phyloP scores from a whole-genome alignment of 2,113 vertebrate genomes.

The Otus sunia region DNA sequence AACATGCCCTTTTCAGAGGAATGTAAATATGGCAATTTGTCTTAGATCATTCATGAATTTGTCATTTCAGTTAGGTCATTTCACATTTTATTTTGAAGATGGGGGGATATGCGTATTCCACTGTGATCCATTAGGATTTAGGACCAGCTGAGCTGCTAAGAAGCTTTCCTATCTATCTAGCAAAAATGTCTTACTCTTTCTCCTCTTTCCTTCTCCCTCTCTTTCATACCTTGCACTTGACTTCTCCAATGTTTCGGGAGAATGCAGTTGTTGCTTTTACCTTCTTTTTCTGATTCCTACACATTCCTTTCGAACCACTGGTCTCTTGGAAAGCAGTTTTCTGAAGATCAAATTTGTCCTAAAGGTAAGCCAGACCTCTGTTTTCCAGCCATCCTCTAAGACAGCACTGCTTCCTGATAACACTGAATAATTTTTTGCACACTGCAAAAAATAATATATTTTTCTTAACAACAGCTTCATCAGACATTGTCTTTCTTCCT shows the following conservation, averaged over 20 bases:
- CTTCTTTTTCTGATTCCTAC: background rate
- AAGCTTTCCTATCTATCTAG: background rate
- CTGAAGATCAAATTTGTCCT: background rate
- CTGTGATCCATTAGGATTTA: background rate
- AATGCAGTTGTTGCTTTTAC: background rate
- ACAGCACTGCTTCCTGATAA: background rate
- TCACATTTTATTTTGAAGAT: background rate
- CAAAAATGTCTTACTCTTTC: background rate
- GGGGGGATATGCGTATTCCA: background rate
- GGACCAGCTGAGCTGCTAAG: background rate
- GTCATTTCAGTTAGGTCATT: background rate
- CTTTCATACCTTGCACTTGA: background rate
- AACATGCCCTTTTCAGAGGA: background rate
- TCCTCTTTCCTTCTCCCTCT: background rate
- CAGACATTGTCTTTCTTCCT: background rate
- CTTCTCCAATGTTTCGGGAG: background rate
- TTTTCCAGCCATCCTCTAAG: background rate
- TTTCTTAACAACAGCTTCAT: background rate
- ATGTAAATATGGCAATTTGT: background rate
- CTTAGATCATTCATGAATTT: background rate
- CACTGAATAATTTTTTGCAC: background rate
- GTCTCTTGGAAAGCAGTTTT: background rate
- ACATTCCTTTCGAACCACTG: background rate
- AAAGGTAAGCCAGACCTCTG: background rate
- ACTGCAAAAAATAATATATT: background rate